phyloP scores from a whole-genome alignment of 2,113 vertebrate species.

The Daboia siamensis region DNA sequence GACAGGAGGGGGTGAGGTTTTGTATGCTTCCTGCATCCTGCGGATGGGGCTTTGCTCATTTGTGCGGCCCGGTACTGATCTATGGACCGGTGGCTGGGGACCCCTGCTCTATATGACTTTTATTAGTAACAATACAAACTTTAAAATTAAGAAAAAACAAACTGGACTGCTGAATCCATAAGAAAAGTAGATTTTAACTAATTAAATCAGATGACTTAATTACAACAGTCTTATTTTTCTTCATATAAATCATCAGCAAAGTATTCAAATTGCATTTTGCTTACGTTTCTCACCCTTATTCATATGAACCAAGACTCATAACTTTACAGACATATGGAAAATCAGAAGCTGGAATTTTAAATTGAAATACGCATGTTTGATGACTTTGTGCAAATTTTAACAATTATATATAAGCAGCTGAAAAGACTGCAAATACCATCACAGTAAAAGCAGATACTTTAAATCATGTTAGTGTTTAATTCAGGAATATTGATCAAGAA shows the following conservation, averaged over 20 bases:
- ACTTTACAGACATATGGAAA: constrained; percentile 9
- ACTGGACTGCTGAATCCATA: too few relatives aligned
- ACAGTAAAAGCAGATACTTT: constrained; percentile 67
- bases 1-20: too few relatives aligned
- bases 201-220: too few relatives aligned
- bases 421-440: constrained; percentile 66
- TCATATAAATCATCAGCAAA: neutral
- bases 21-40: too few relatives aligned
- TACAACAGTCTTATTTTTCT: neutral
- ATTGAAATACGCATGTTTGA: constrained; percentile 55
- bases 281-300: neutral
- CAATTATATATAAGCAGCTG: constrained; percentile 58
- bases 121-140: too few relatives aligned
- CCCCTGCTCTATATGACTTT: too few relatives aligned
- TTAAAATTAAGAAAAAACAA: too few relatives aligned
- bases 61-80: too few relatives aligned
- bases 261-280: neutral
- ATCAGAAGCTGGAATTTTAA: constrained; percentile 43
- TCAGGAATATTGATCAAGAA: constrained; percentile 27
- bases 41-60: too few relatives aligned
- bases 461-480: constrained; percentile 63
- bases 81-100: too few relatives aligned
- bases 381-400: constrained; percentile 61
- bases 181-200: too few relatives aligned
- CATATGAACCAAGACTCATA: neutral